Conservation (phyloP, 1,140 invertebrate genomes). For the Nixonia krombeini region DNA sequence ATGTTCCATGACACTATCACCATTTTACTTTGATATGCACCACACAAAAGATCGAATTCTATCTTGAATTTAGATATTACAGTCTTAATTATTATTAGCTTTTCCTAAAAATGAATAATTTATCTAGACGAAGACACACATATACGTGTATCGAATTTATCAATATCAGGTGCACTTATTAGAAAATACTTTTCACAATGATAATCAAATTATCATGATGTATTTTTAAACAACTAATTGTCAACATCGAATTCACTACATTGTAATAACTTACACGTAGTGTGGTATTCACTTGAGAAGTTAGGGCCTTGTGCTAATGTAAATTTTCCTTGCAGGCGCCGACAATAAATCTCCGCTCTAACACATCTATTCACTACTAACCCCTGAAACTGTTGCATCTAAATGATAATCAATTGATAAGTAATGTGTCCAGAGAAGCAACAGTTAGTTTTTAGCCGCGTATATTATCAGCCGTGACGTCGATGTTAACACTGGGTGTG, state of each 20-base stretch:
- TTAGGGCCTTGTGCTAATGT: conserved; percentile 68
- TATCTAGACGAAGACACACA: too few species aligned
- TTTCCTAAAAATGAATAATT: too few species aligned
- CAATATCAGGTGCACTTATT: too few species aligned
- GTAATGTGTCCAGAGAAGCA: conserved; percentile 53
- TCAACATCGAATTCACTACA: too few species aligned
- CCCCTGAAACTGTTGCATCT: conserved; percentile 66
- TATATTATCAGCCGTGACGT: conserved; percentile 38
- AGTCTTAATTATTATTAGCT: too few species aligned
- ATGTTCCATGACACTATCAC: conserved; percentile 1
- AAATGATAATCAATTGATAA: conserved; percentile 59
- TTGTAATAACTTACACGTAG: too few species aligned
- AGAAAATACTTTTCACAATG: too few species aligned
- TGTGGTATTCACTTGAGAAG: too few species aligned
- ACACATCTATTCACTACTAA: conserved; percentile 69
- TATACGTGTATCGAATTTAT: too few species aligned
- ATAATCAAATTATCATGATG: too few species aligned
- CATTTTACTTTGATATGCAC: neutral
- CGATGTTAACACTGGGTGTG: conserved; percentile 53
- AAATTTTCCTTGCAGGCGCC: conserved; percentile 74
- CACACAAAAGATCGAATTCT: neutral
- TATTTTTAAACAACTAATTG: too few species aligned
- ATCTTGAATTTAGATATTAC: too few species aligned
- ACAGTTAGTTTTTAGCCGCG: conserved; percentile 50
- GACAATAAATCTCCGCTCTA: conserved; percentile 73